Conservation (phyloP, 2,113 vertebrate genomes). For the Choloepus hoffmanni region DNA sequence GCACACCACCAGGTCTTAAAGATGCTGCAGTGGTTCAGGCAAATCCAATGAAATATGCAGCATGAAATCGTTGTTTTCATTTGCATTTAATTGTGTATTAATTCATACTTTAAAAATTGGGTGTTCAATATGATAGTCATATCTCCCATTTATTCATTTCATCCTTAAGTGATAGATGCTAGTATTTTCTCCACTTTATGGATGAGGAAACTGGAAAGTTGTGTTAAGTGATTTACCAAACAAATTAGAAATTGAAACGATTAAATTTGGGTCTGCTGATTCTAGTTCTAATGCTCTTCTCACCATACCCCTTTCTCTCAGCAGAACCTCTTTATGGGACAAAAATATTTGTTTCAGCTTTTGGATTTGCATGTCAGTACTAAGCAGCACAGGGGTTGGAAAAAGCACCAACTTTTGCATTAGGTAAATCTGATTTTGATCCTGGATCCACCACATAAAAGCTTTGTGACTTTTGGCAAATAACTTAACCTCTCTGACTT, state of each 20-base stretch:
- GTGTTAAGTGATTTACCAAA: not conserved
- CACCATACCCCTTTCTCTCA: not conserved
- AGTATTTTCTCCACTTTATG: not conserved
- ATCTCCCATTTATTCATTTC: not conserved
- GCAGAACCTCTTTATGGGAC: not conserved
- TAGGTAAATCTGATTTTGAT: constrained; percentile 2
- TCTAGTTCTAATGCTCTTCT: not conserved
- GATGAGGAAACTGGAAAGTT: not conserved
- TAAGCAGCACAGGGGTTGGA: not conserved
- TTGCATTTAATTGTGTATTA: not conserved
- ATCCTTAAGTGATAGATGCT: not conserved
- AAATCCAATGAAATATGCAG: not conserved
- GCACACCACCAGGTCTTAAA: not conserved
- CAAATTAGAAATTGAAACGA: not conserved
- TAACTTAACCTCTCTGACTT: not conserved
- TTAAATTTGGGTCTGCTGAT: not conserved
- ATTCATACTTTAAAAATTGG: not conserved
- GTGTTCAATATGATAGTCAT: not conserved
- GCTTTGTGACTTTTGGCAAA: not conserved
- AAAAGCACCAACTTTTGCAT: not conserved
- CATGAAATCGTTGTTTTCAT: not conserved
- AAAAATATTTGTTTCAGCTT: not conserved
- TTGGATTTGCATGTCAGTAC: not conserved
- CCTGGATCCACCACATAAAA: not conserved
- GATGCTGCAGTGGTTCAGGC: not conserved